These are phyloP conservation scores for Steatornis caripensis DNA, from an alignment of 2,113 vertebrate species.

Conservation along the genomic window DNA sequence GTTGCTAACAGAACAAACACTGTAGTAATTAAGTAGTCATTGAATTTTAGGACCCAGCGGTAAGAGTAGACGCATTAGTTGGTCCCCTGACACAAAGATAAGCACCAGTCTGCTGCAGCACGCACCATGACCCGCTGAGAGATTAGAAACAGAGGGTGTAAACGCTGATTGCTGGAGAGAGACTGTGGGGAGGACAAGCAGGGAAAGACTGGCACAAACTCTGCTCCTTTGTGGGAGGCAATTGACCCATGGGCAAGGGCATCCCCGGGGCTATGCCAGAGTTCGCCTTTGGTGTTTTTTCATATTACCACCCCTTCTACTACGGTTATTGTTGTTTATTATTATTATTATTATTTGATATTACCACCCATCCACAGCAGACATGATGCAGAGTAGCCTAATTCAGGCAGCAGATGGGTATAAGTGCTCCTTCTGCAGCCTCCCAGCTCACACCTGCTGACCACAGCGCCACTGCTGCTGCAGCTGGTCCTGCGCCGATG, in stretches of 20 bases:
- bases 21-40: background rate
- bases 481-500: background rate
- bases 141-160: background rate
- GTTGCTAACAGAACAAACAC: background rate
- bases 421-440: background rate
- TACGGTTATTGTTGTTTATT: background rate
- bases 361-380: background rate
- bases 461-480: background rate
- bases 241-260: background rate
- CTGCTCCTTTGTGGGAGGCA: background rate
- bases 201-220: background rate
- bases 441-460: fast-evolving
- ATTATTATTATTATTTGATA: background rate
- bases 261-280: background rate
- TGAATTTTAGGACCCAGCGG: background rate
- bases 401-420: background rate
- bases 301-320: background rate
- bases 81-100: background rate
- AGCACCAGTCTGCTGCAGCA: background rate
- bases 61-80: background rate
- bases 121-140: background rate
- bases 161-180: background rate
- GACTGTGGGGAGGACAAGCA: background rate
- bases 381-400: background rate
- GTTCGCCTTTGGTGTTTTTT: background rate